A percentile compares a stretch with the other conserved stretches of the same genome.
Conservation (phyloP, 2,113 vertebrate species). For the Calypte anna region DNA sequence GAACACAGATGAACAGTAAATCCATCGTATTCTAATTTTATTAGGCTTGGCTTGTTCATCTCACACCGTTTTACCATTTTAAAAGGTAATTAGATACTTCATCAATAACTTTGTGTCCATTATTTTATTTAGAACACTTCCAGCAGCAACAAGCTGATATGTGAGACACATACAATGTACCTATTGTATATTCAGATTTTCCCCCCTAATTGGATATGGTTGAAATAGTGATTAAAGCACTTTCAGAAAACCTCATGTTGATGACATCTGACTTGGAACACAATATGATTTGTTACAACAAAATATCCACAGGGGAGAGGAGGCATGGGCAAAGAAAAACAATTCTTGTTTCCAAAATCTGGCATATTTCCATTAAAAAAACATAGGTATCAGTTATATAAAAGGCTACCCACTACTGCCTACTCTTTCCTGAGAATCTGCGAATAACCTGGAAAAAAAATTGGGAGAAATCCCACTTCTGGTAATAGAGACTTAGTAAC, state of each 20-base stretch:
- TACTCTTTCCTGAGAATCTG: neutral
- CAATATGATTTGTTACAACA: conserved; percentile 27
- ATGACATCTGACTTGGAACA: conserved; percentile 47
- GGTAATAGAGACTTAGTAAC: neutral
- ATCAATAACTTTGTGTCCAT: conserved; percentile 52
- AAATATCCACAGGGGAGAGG: neutral
- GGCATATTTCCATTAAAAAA: neutral
- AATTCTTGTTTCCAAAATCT: neutral
- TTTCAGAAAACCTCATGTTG: conserved; percentile 22
- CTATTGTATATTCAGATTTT: neutral
- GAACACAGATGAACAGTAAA: conserved; percentile 62
- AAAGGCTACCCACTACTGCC: neutral
- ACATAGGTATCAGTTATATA: neutral
- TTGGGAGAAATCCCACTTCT: neutral
- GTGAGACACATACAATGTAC: neutral
- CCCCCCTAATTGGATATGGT: neutral
- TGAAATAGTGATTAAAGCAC: conserved; percentile 50
- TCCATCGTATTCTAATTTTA: conserved; percentile 71
- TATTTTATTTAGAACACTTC: conserved; percentile 60
- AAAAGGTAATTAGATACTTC: conserved; percentile 66
- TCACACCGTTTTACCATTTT: conserved; percentile 59
- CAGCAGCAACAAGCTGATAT: conserved; percentile 22
- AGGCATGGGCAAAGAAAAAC: neutral
- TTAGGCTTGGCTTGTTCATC: conserved; percentile 63
- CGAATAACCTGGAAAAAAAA: neutral